A percentile compares a stretch with the other conserved stretches of the same genome.
Conservation (phyloP, 1,140 invertebrate species). For the Ptiloglossa arizonensis region DNA sequence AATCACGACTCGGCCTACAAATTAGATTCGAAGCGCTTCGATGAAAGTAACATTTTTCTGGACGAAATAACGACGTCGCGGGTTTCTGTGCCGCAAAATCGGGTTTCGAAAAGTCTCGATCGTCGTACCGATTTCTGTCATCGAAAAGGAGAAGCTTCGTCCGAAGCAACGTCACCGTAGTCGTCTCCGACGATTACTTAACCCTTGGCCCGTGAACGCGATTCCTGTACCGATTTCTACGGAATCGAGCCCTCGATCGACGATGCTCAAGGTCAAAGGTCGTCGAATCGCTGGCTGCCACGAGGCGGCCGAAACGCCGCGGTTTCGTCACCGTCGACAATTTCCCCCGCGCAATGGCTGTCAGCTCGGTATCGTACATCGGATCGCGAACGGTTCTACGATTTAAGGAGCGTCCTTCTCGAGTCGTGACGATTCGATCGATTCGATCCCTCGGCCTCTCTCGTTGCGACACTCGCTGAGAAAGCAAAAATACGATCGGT, state of each 20-base stretch:
- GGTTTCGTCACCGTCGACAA: slow-evolving; percentile 60
- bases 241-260: slow-evolving; percentile 24
- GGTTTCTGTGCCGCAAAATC: no score
- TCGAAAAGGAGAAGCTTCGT: neutral
- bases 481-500: slow-evolving; percentile 31
- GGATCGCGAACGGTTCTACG: slow-evolving; percentile 25
- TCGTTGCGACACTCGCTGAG: slow-evolving; percentile 48
- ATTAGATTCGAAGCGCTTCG: no score
- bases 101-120: no score
- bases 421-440: slow-evolving; percentile 61
- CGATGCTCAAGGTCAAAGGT: slow-evolving; percentile 52
- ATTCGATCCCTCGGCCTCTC: slow-evolving; percentile 27
- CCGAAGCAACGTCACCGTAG: slow-evolving; percentile 3
- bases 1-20: no score
- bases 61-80: no score
- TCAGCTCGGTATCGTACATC: slow-evolving; percentile 1
- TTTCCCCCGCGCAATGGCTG: slow-evolving; percentile 50
- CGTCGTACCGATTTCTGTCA: neutral
- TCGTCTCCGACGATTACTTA: slow-evolving; percentile 25
- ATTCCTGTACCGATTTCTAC: neutral
- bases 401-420: slow-evolving; percentile 50
- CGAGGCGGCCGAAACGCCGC: slow-evolving; percentile 51
- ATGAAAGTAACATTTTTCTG: no score
- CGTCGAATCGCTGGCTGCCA: slow-evolving; percentile 55
- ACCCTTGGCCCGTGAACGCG: slow-evolving; percentile 3